Evolutionary conservation across 2,888 invertebrate genomes (phyloP), one percentile per base, ranked within the genome.

Genomic region (Argyra leucocephala): DNA sequence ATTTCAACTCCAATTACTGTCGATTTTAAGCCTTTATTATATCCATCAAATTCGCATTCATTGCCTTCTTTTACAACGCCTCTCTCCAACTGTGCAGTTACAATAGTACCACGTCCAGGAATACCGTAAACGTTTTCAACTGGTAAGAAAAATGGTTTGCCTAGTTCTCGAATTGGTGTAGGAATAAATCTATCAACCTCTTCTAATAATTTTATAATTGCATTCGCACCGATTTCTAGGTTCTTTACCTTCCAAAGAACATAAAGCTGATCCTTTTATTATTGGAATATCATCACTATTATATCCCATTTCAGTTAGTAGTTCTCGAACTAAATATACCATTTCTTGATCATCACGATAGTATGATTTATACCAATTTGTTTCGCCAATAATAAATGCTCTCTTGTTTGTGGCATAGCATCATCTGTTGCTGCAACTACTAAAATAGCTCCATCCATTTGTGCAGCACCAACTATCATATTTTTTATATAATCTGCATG

Each of bases 401-500:
- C 98, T 65, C 93, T 84, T 0, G 98, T 99, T 81, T 99, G 98
- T 0, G 98, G 98, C 99, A 99, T 99, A 22, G 93, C 91, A 71
- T 98, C 98, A 74, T 99, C 99, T 7, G 97, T 98, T 1, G 97
- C 97, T 1, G 98, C 97, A 0, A 99, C 97, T 0, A 99, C 98
- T 61, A 99, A 82, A 72, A 99, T 97, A 24, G 96, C 97, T 57
- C 96, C 97, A 76, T 99, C 98, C 98, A 99, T 98, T 80, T 97
- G 96, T 0, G 96, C 90, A 63, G 98, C 91, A 48, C 98, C 98
- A 21, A 96, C 97, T 69, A 98, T 98, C 98, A 98, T 98, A 81
- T 98, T 98, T 31, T 99, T 99, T 70, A 99, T 97, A 75, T 97
- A 99, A 86, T 99, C 99, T 48, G 96, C 96, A 82, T 99, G 99